Conservation (phyloP, 2,113 vertebrate genomes). For the Suncus etruscus region DNA sequence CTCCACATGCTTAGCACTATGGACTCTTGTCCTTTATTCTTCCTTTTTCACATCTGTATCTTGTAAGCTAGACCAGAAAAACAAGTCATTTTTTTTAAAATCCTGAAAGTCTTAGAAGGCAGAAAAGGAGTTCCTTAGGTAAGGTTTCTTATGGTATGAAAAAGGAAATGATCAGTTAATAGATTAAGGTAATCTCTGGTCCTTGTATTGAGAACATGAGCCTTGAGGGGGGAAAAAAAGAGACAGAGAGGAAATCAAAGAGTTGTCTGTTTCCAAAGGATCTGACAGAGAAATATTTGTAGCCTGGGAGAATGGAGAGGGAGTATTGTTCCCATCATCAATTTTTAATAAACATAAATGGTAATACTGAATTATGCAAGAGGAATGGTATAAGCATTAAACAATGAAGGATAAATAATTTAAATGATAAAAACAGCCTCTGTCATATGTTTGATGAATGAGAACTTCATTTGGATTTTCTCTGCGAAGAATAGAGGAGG, state of each 20-base stretch:
- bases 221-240: conserved; percentile 46
- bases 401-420: conserved; percentile 82
- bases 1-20: neutral
- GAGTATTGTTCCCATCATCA: conserved; percentile 66
- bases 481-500: conserved; percentile 52
- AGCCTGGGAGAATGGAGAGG: conserved; percentile 64
- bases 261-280: conserved; percentile 58
- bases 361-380: conserved; percentile 79
- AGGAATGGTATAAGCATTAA: conserved; percentile 72
- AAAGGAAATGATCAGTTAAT: conserved; percentile 49
- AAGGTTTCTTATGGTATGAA: conserved; percentile 31
- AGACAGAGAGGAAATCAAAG: conserved; percentile 11
- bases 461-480: conserved; percentile 66
- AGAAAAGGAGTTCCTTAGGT: conserved; percentile 12
- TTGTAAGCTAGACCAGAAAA: conserved; percentile 22
- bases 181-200: neutral
- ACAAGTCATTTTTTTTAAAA: neutral
- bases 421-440: conserved; percentile 76
- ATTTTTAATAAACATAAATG: conserved; percentile 84
- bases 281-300: conserved; percentile 74
- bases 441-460: conserved; percentile 74
- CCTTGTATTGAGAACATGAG: conserved; percentile 54
- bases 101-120: conserved; percentile 6
- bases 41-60: conserved; percentile 22
- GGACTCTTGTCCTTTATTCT: conserved; percentile 18